Evolutionary conservation across 2,797 vertebrate genomes (phyloP).

Genomic region (Acrossocheilus wenchowensis): DNA sequence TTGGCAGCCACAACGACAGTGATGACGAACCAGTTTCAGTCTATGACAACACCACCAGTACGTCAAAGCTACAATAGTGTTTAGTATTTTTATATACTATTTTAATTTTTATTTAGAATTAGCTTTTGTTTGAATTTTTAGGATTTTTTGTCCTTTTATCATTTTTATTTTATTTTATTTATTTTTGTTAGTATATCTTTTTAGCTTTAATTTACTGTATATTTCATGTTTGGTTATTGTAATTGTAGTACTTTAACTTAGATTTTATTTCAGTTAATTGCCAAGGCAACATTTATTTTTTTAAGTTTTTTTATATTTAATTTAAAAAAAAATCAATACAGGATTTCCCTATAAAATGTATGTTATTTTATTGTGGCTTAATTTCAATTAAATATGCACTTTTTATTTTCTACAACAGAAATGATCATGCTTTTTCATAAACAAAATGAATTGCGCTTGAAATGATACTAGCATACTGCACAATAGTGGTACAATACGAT

Average conservation of each 20-base stretch:
- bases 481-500: background rate
- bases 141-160: background rate
- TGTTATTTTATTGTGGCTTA: background rate
- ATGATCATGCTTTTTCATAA: background rate
- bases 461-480: background rate
- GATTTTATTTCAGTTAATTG: background rate
- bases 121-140: background rate
- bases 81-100: background rate
- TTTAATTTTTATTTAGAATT: background rate
- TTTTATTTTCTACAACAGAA: background rate
- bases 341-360: background rate
- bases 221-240: background rate
- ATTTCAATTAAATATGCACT: background rate
- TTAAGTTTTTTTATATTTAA: background rate
- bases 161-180: background rate
- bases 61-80: slow-evolving; percentile 62
- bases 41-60: slow-evolving; percentile 96
- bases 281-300: background rate
- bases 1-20: slow-evolving; percentile 87
- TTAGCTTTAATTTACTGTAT: background rate
- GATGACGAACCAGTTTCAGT: slow-evolving; percentile 78
- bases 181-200: background rate
- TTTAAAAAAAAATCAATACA: background rate
- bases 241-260: background rate
- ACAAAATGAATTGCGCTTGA: background rate